phyloP scores from a whole-genome alignment of 1,140 invertebrate genomes.

The Penaeus chinensis region DNA sequence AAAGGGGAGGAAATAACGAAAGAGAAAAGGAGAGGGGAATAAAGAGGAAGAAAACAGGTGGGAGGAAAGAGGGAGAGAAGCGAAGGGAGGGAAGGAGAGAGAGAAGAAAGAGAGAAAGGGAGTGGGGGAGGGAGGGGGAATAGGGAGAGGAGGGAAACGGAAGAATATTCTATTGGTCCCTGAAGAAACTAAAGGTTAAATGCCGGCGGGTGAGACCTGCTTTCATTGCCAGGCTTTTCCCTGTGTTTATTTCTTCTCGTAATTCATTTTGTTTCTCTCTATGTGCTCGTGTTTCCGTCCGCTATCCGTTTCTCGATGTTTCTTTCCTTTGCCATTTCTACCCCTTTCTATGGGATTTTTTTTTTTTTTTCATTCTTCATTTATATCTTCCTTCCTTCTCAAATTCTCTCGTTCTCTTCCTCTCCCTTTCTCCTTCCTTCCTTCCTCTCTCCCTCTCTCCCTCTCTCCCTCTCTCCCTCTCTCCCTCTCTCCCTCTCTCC shows the following conservation, averaged over 20 bases:
- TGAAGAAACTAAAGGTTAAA: too few species aligned
- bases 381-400: not conserved
- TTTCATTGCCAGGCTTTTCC: not conserved
- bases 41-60: too few species aligned
- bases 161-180: too few species aligned
- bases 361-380: constrained; percentile 13
- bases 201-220: not conserved
- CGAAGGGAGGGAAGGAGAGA: too few species aligned
- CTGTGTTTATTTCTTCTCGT: not conserved
- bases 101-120: too few species aligned
- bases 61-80: too few species aligned
- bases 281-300: not conserved
- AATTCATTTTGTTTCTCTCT: not conserved
- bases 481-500: not conserved
- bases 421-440: not conserved
- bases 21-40: too few species aligned
- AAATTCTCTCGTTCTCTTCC: not conserved
- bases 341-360: not conserved
- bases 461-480: not conserved
- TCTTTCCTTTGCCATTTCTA: not conserved
- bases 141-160: too few species aligned
- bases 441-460: not conserved
- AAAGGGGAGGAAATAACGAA: too few species aligned
- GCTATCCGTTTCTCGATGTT: not conserved
- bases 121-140: too few species aligned